Conservation (phyloP, 2,797 vertebrate genomes). For the Karalla daura region DNA sequence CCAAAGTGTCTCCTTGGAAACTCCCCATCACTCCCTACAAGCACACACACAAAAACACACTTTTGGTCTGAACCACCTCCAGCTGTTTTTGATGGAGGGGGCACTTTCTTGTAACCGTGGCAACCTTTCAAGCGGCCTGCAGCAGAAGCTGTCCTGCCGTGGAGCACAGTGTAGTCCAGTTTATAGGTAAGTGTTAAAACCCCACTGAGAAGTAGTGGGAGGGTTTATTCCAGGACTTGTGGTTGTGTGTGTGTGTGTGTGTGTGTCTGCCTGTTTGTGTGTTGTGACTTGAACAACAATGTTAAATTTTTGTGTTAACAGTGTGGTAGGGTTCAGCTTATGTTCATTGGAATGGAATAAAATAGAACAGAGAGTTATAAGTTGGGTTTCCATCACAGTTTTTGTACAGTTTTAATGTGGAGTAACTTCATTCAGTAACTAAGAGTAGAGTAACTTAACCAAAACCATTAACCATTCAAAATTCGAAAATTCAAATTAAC, state of each 20-base stretch:
- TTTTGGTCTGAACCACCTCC: constrained; percentile 26
- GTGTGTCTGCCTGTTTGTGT: neutral
- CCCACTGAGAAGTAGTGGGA: constrained; percentile 26
- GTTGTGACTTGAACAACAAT: neutral
- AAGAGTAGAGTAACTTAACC: no score
- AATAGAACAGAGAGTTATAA: no score
- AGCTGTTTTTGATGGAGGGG: constrained; percentile 54
- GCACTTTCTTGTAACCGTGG: constrained; percentile 64
- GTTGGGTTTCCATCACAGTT: no score
- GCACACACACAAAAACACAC: constrained; percentile 16
- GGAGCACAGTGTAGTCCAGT: constrained; percentile 53
- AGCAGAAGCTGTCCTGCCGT: constrained; percentile 33
- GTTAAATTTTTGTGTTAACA: no score
- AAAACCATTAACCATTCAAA: no score
- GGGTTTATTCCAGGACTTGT: constrained; percentile 17
- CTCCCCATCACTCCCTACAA: constrained; percentile 26
- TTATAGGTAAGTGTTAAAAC: constrained; percentile 60
- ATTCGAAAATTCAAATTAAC: no score
- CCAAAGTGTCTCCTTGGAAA: constrained; percentile 65
- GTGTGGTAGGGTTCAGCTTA: no score
- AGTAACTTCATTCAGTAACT: no score
- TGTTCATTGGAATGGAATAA: no score
- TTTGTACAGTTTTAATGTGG: no score
- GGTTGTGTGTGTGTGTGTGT: neutral
- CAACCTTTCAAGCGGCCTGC: constrained; percentile 57